A percentile compares a stretch with the other conserved stretches of the same genome.
Conservation (phyloP, 2,797 vertebrate genomes). For the Delichon dasypus region DNA sequence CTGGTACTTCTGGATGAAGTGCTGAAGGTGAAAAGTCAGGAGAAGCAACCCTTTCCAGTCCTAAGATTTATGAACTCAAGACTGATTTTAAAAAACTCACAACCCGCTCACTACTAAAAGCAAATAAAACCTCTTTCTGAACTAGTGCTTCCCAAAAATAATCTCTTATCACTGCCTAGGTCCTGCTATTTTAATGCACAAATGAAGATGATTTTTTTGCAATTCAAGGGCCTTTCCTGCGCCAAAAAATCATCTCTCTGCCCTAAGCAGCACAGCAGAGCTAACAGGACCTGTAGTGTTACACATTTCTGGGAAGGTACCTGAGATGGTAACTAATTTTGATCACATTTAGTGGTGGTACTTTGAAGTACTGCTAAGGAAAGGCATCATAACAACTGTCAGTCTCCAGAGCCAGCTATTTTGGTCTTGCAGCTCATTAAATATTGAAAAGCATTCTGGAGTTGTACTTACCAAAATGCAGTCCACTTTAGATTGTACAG, state of each 20-base stretch:
- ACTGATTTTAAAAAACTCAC: background rate
- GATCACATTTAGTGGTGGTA: background rate
- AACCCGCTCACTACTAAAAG: background rate
- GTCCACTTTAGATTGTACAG: constrained; percentile 98
- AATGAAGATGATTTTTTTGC: background rate
- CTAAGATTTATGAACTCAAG: background rate
- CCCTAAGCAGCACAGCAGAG: background rate
- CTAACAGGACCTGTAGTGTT: background rate
- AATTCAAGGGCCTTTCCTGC: background rate
- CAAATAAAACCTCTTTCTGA: background rate
- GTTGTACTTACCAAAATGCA: constrained; percentile 95
- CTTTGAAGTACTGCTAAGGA: background rate
- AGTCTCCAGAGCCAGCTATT: constrained; percentile 17
- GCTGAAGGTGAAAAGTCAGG: background rate
- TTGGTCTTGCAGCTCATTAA: constrained; percentile 17
- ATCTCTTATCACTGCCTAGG: background rate
- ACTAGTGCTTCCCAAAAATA: background rate
- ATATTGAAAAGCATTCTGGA: constrained; percentile 37
- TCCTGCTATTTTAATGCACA: background rate
- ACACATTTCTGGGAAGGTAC: background rate
- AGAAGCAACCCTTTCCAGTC: background rate
- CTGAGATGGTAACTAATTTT: background rate
- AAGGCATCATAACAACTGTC: background rate
- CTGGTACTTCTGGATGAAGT: constrained; percentile 8
- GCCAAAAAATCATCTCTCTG: background rate